Base-by-base conservation (phyloP, 2,797 vertebrate species). In the Rhynchonycteris naso region DNA sequence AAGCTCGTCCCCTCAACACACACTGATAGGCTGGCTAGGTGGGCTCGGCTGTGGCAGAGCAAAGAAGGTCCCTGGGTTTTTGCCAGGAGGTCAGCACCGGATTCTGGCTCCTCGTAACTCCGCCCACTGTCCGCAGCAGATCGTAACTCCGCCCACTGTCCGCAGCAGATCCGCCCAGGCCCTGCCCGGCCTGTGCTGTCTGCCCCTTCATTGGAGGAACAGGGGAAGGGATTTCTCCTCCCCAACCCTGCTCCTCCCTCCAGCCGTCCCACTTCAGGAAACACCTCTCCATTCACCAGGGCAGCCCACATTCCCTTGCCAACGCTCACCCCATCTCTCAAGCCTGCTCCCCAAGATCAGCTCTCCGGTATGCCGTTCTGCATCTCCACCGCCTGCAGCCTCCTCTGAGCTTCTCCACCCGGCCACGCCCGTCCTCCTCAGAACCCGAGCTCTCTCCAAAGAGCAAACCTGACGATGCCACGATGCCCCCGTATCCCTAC, bases 331-430 rank as follows among this genome's bases (percentile, higher is more conserved):
- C 38, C 38, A 56, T 28, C 50, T 16, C 82, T 54, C 52, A 11
- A 28, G 15, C 26, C 12, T 12, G 33, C 18, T n/a, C 50, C 13
- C 22, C 54, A 14, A 50, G 11, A 30, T 33, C 0, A 5, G 38
- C 68, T 68, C 61, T 61, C 1, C 1, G 38, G 43, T 6, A 19
- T 5, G 5, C 87, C 28, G 28, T 22, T 52, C 65, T 14, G 63
- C 16, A 30, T 2, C 26, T n/a, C 28, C 6, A 61, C 58, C 50
- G 33, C 65, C 85, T 19, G 22, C 8, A 13, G 56, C 50, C 2
- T 11, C 26, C 1, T 15, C 35, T 52, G 1, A 0, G 35, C 24
- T 18, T 69, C 75, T 38, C 28, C 7, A 16, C 33, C 7, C 1
- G 1, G 24, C 54, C 61, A n/a, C 11, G 26, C 14, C 58, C 59